Evolutionary conservation across 1,140 invertebrate genomes (phyloP).

Genomic region (Euura lappo): DNA sequence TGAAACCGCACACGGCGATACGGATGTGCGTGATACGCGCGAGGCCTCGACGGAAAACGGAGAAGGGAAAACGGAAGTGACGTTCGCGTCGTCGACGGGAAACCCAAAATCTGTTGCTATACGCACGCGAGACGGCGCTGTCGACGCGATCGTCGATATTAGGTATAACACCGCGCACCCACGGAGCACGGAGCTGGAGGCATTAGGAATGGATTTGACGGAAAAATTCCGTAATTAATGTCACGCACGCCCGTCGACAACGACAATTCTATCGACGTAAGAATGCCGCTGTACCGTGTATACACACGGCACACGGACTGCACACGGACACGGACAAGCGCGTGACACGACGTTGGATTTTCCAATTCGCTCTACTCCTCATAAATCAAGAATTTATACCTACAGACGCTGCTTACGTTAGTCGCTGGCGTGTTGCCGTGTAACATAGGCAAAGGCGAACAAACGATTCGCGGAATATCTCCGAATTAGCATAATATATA

Average conservation of each 20-base stretch:
- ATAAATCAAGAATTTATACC: background rate
- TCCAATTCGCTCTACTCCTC: background rate
- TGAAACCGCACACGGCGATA: too few relatives aligned
- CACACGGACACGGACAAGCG: too few relatives aligned
- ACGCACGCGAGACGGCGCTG: background rate
- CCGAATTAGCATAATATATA: background rate
- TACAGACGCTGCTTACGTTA: too few relatives aligned
- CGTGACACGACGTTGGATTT: background rate
- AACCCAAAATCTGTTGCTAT: background rate
- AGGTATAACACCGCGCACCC: too few relatives aligned
- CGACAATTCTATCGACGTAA: too few relatives aligned
- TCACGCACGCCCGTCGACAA: background rate
- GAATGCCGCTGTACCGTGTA: too few relatives aligned
- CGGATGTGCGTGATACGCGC: too few relatives aligned
- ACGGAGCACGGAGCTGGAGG: background rate
- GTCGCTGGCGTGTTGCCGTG: too few relatives aligned
- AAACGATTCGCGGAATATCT: background rate
- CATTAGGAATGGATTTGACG: background rate
- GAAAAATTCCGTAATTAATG: constrained; percentile 4
- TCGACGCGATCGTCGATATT: background rate
- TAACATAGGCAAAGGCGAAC: background rate
- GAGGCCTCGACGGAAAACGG: too few relatives aligned
- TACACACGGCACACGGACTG: too few relatives aligned
- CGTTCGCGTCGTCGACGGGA: background rate
- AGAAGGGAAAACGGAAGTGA: background rate